Base-by-base conservation (phyloP, 1,140 invertebrate species). In the Drosophila hydei region DNA sequence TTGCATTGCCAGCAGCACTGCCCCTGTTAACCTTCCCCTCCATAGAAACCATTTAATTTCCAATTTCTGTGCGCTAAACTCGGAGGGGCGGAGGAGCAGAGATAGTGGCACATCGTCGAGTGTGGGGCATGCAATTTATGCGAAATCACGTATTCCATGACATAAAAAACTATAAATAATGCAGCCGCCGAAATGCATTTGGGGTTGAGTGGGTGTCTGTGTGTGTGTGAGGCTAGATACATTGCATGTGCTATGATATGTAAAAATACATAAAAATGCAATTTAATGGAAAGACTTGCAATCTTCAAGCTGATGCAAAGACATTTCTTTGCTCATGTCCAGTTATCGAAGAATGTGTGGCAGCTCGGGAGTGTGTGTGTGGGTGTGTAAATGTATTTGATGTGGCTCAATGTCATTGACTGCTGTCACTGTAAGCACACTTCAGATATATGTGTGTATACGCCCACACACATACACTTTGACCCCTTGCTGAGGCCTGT, bases 141-240 rank as follows among this genome's bases (percentile, higher is more conserved):
- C 73, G 65, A 67, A 84, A 74, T 84, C 81, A 87, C 64, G 73
- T 74, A 68, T 83, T 75, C 56, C 47, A 50, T 60, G 48, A 61
- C 75, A 83, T 70, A 78, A 63, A 73, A 77, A 81, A 80, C 80
- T 64, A 83, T 83, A 84, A 83, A 84, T 79, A 79, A 84, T 84
- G 69, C 77, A 74, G 60, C 40, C 56, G 54, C 75, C 77, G 51
- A 77, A 84, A 79, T 87, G 77, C 81, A 80, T 56, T 70, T 38
- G 42, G 60, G 58, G 30, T 75, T 50, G 7, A 50, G 19, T 67
- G 38, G 48, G 30, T 70, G 50, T n/a, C 3, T 33, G 16, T 38
- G 21, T 27, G 67, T 8, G 30, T 33, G 51, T 14, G 18, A 18
- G 18, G 21, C 19, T 30, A 70, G 30, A 55, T 71, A 43, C 40